A percentile compares a stretch with the other conserved stretches of the same genome.
Evolutionary conservation across 2,888 invertebrate species (phyloP).

Genomic region (Meganola albula): DNA sequence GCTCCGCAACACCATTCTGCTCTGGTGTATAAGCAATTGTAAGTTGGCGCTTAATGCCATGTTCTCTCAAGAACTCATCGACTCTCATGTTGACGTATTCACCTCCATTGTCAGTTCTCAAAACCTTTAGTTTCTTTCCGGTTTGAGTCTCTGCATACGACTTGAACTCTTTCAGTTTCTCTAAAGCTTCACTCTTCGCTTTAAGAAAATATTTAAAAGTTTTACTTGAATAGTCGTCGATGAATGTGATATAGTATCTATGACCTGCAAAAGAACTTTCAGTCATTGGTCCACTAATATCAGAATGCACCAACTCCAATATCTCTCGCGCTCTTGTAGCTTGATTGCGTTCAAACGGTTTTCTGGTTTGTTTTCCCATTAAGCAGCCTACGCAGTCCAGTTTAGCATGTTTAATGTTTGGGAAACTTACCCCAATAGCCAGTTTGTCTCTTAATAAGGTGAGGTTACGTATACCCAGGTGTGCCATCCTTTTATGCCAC

Average conservation of each 20-base stretch:
- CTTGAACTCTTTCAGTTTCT: not conserved
- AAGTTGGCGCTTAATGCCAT: slow-evolving; percentile 2
- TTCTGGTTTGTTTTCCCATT: too few relatives aligned
- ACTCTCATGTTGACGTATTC: not conserved
- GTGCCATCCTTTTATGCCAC: too few relatives aligned
- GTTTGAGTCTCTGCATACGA: not conserved
- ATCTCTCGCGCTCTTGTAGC: too few relatives aligned
- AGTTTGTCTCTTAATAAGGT: too few relatives aligned
- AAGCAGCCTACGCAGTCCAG: too few relatives aligned
- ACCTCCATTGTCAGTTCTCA: slow-evolving; percentile 1
- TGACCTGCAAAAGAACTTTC: slow-evolving; percentile 1
- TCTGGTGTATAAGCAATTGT: slow-evolving; percentile 1
- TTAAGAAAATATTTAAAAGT: slow-evolving; percentile 2
- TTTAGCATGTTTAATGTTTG: too few relatives aligned
- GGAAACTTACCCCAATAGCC: too few relatives aligned
- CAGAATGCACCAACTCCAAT: slow-evolving; percentile 26
- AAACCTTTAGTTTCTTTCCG: not conserved
- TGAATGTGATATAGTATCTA: slow-evolving; percentile 1
- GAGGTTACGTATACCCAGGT: too few relatives aligned
- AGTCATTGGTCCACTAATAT: slow-evolving; percentile 7
- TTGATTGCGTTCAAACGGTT: too few relatives aligned
- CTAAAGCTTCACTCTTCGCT: not conserved
- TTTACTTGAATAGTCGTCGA: slow-evolving; percentile 3
- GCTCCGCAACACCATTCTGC: slow-evolving; percentile 2
- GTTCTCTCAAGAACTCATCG: not conserved